These are phyloP conservation scores for Melanostigma gelatinosum DNA, from an alignment of 2,113 vertebrate species.

Conservation along the genomic window DNA sequence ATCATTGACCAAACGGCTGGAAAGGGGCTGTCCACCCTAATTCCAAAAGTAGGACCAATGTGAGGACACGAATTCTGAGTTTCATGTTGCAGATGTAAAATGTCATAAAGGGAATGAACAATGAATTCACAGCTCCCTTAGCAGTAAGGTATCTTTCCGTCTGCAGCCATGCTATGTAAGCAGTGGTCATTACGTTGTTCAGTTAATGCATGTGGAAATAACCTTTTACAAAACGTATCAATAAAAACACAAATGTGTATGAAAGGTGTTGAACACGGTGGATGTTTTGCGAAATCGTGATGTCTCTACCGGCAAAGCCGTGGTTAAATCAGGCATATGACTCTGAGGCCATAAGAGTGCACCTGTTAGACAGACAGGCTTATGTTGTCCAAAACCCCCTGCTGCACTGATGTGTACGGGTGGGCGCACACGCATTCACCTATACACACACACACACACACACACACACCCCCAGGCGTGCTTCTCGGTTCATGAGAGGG, in stretches of 20 bases:
- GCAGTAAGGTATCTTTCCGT: not conserved
- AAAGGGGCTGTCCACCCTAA: not conserved
- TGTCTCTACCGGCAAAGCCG: too few relatives aligned
- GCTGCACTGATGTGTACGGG: too few relatives aligned
- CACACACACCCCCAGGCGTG: too few relatives aligned
- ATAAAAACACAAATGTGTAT: not conserved
- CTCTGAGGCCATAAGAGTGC: too few relatives aligned
- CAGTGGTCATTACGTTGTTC: not conserved
- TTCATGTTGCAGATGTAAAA: constrained; percentile 38
- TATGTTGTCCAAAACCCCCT: too few relatives aligned
- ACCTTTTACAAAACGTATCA: not conserved
- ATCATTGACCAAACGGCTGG: constrained; percentile 37
- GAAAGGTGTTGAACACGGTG: too few relatives aligned
- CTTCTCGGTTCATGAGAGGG: too few relatives aligned
- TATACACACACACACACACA: too few relatives aligned
- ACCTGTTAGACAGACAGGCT: too few relatives aligned
- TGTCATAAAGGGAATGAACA: constrained; percentile 33
- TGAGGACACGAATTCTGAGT: not conserved
- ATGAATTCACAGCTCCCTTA: not conserved
- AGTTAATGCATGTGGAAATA: constrained; percentile 2
- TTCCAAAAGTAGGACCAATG: constrained; percentile 21
- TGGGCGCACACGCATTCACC: too few relatives aligned
- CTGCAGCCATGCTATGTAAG: not conserved
- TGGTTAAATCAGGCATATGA: too few relatives aligned
- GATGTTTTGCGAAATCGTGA: too few relatives aligned